Percentiles rank a stretch among this genome's conserved stretches.
These are phyloP conservation scores for Nixonia krombeini DNA, from an alignment of 1,140 invertebrate species.

Conservation along the genomic window DNA sequence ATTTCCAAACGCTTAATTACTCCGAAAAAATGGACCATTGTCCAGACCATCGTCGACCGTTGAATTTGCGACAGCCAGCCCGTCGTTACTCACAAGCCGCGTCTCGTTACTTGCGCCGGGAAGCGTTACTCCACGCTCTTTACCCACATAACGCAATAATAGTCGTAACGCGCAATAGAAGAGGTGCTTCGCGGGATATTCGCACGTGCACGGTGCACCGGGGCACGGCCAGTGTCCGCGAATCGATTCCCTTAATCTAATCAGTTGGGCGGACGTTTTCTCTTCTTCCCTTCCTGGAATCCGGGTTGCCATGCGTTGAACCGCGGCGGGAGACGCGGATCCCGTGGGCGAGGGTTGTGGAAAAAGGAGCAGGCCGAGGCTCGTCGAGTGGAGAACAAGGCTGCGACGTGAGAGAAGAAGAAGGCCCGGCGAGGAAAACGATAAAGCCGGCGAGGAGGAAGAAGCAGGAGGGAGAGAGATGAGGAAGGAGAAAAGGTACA, in stretches of 20 bases:
- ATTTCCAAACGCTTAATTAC: too few relatives aligned
- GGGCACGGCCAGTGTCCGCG: constrained; percentile 30
- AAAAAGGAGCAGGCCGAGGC: constrained; percentile 29
- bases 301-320: constrained; percentile 50
- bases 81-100: too few relatives aligned
- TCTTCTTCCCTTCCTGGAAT: constrained; percentile 64
- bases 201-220: neutral
- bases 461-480: constrained; percentile 15
- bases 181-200: too few relatives aligned
- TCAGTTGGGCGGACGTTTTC: constrained; percentile 56
- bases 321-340: constrained; percentile 26
- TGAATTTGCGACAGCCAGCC: too few relatives aligned
- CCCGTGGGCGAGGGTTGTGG: constrained; percentile 44
- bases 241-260: constrained; percentile 64
- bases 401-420: constrained; percentile 13
- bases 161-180: too few relatives aligned
- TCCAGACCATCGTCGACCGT: too few relatives aligned
- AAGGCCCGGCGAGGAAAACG: constrained; percentile 24
- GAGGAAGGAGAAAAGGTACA: constrained; percentile 49
- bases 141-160: constrained; percentile 15
- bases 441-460: constrained; percentile 29
- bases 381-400: constrained; percentile 1
- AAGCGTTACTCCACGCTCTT: neutral
- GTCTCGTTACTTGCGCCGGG: too few relatives aligned
- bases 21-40: too few relatives aligned